These are phyloP conservation scores for Cossypha polioptera DNA, from an alignment of 2,797 vertebrate genomes.

Conservation along the genomic window DNA sequence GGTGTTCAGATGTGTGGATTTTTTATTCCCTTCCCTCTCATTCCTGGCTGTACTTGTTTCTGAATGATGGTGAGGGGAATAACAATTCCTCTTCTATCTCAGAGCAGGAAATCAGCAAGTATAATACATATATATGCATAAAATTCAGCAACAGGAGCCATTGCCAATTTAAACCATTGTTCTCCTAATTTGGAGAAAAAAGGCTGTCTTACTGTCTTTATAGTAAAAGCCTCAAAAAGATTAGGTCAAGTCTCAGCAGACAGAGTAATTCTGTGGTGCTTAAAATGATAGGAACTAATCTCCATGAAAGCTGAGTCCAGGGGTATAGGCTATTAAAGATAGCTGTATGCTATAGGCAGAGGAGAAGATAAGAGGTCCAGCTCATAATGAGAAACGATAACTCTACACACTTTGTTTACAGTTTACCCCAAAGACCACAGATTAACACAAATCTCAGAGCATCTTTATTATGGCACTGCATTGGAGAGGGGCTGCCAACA, in stretches of 20 bases:
- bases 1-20: neutral
- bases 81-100: neutral
- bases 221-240: constrained; percentile 62
- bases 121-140: constrained; percentile 16
- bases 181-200: constrained; percentile 62
- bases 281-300: constrained; percentile 71
- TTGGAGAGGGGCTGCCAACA: constrained; percentile 59
- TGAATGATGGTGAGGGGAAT: neutral
- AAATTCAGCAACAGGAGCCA: constrained; percentile 61
- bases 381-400: constrained; percentile 73
- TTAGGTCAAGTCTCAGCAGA: constrained; percentile 72
- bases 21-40: neutral
- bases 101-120: constrained; percentile 40
- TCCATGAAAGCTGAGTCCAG: constrained; percentile 60
- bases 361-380: constrained; percentile 63
- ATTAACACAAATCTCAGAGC: constrained; percentile 73
- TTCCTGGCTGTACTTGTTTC: neutral
- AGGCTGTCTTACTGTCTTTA: constrained; percentile 37
- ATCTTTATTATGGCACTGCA: constrained; percentile 72
- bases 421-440: constrained; percentile 75
- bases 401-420: constrained; percentile 72
- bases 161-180: constrained; percentile 47
- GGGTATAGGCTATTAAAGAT: constrained; percentile 63
- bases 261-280: constrained; percentile 66
- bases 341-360: constrained; percentile 59